Evolutionary conservation across 2,888 invertebrate genomes (phyloP), one percentile per base, ranked within the genome.

Genomic region (Leptinotarsa rubiginosa): DNA sequence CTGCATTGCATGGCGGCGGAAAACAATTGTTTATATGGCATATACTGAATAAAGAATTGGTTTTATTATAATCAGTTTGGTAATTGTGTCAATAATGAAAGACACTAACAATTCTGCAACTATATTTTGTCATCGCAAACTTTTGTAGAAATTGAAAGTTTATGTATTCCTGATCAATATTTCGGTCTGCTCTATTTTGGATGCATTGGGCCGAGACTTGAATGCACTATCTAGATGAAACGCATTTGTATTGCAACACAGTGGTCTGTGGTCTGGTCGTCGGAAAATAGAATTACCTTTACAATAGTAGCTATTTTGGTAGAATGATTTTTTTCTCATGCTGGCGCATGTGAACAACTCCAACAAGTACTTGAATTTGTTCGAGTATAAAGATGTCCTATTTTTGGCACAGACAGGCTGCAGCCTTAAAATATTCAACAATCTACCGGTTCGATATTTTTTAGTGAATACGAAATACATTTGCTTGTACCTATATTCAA

Each of bases 301-400:
- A 68, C 54, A 68, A 68, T 68, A 68, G 68, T 31, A 41, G 31
- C 54, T 68, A 68, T 68, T 68, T 68, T 47, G 54, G 18, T 25
- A 13, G 56, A 13, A 68, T 25, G 52, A 54, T 68, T 54, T 68
- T 54, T 67, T 56, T 52, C 31, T 41, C 41, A 47, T 31, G 25
- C 54, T 68, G 52, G 68, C 68, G 68, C 68, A 68, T 68, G 56
- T 68, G 52, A 68, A 68, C 62, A 41, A n/a, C 20, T 62, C 41
- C 31, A 59, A 59, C 59, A 41, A 62, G n/a, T 68, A 67, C 31
- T 50, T 22, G n/a, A 25, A 25, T n/a, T 22, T 52, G 31, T 68
- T 16, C 16, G 16, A 54, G 41, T 54, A 22, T 31, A 62, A n/a
- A 18, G 31, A 22, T 50, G 52, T 15, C 22, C 52, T 68, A 68